Conservation (phyloP, 1,140 invertebrate species). For the Pentalonia nigronervosa region DNA sequence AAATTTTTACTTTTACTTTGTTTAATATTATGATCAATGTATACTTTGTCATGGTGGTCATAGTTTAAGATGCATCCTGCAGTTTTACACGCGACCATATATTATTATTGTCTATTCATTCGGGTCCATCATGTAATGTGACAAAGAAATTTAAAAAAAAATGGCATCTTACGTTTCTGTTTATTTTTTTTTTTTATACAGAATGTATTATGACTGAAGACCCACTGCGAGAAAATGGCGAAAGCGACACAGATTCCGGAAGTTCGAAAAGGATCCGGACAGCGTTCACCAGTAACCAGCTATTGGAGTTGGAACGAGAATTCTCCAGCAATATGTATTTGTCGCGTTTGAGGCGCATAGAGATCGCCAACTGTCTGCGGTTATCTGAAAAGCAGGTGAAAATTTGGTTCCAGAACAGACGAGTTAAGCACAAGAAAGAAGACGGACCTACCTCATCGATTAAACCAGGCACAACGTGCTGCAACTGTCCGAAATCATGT, state of each 20-base stretch:
- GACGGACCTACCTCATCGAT: not conserved
- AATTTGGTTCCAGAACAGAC: slow-evolving; percentile 98
- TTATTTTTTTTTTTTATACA: not conserved
- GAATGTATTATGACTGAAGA: not conserved
- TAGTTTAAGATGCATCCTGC: not conserved
- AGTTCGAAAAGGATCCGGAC: slow-evolving; percentile 66
- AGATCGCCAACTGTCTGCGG: slow-evolving; percentile 96
- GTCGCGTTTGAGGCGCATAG: slow-evolving; percentile 95
- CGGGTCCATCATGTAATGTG: not conserved
- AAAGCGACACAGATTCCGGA: slow-evolving; percentile 86
- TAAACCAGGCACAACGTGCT: not conserved
- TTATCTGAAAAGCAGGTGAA: slow-evolving; percentile 97
- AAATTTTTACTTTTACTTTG: not conserved
- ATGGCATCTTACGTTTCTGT: not conserved
- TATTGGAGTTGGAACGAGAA: slow-evolving; percentile 96
- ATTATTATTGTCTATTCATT: not conserved
- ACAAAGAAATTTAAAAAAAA: not conserved
- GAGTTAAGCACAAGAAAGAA: slow-evolving; percentile 98
- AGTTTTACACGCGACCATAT: not conserved
- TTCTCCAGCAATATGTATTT: slow-evolving; percentile 99
- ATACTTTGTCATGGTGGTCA: not conserved
- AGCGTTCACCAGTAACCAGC: slow-evolving; percentile 98
- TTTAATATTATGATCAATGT: not conserved
- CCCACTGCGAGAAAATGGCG: slow-evolving; percentile 79
- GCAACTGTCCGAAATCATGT: slow-evolving; percentile 24